Base-by-base conservation (phyloP, 2,888 invertebrate species). In the Eupithecia subfuscata region DNA sequence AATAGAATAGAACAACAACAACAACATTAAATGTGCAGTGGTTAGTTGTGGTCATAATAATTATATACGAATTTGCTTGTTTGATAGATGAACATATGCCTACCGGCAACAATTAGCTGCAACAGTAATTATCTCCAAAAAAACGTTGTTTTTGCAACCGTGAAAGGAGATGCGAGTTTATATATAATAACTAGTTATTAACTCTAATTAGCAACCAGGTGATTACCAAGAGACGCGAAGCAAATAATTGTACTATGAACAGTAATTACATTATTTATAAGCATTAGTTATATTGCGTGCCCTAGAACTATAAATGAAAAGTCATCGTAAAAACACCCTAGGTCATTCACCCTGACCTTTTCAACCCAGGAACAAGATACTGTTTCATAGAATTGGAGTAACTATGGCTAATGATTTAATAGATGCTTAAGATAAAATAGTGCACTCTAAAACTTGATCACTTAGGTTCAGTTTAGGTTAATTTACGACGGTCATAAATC, bases 291-390 rank as follows among this genome's bases (percentile, higher is more conserved):
- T 73, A 81, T 89, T 73, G 92, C 91, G 89, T 93, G 91, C 81
- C 81, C 75, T 78, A 79, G 74, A 77, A 80, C 85, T 79, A 43
- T 89, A 85, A 86, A 85, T 84, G 80, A 81, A 87, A 89, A 85
- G 86, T 85, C 82, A 81, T 80, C 85, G 84, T 86, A 88, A 87
- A 87, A 84, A 84, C 75, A 79, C 76, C 80, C 80, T 74, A 81
- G 91, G 89, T 91, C 90, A 89, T 89, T 90, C 86, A 89, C 90
- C 88, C 88, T 91, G 90, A 92, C 91, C 91, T 91, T 88, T 90
- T 86, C 85, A 91, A 91, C 91, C 89, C 90, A 89, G 89, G 86
- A 85, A 87, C 86, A 84, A 84, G 85, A 87, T 85, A 43, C 88
- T 82, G 86, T 85, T 87, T 86, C 89, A 87, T 88, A 89, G 87